phyloP scores from a whole-genome alignment of 2,113 vertebrate genomes.

The Gambusia affinis region DNA sequence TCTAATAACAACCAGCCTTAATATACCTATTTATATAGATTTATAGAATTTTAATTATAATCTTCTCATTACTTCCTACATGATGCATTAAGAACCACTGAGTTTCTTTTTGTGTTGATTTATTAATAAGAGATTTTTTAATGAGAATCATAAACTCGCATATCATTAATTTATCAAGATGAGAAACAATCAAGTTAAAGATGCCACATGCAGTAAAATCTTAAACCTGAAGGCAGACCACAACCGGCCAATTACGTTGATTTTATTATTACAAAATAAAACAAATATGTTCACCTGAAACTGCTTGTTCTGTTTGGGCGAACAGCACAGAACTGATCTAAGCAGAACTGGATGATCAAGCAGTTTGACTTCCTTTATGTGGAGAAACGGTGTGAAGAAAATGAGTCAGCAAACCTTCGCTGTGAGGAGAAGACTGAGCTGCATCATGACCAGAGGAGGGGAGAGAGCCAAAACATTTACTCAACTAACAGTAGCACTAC shows the following conservation, averaged over 20 bases:
- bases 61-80: not conserved
- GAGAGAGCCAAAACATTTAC: too few relatives aligned
- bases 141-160: not conserved
- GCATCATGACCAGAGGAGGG: not conserved
- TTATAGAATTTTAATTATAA: not conserved
- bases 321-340: not conserved
- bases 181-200: not conserved
- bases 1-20: not conserved
- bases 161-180: not conserved
- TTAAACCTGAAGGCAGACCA: too few relatives aligned
- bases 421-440: not conserved
- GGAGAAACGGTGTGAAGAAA: not conserved
- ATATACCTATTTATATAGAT: not conserved
- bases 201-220: too few relatives aligned
- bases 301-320: not conserved
- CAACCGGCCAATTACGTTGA: not conserved
- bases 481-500: too few relatives aligned
- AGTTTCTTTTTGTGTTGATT: not conserved
- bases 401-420: not conserved
- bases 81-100: not conserved
- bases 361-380: constrained; percentile 24
- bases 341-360: constrained; percentile 5
- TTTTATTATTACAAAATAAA: not conserved
- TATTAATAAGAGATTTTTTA: not conserved
- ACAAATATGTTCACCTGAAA: not conserved